A percentile compares a stretch with the other conserved stretches of the same genome.
These are phyloP conservation scores for Lepidocyrtinus sp. DNA, from an alignment of 2,888 invertebrate species.

Conservation along the genomic window DNA sequence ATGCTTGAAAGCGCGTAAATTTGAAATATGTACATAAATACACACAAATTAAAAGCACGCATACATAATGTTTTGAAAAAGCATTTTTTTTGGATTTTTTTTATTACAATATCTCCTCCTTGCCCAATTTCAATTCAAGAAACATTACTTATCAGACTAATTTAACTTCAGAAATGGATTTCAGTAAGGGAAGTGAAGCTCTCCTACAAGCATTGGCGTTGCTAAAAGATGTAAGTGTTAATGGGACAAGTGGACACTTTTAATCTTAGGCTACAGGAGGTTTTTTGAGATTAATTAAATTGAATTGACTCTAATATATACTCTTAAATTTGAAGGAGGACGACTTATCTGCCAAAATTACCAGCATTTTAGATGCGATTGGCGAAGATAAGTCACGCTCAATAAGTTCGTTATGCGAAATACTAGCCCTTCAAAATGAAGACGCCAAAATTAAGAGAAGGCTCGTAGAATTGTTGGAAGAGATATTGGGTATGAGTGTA, in stretches of 20 bases:
- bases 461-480: slow-evolving; percentile 36
- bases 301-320: too few relatives aligned
- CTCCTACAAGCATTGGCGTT: slow-evolving; percentile 45
- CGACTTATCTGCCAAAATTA: background rate
- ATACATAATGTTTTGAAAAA: too few relatives aligned
- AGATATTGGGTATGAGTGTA: slow-evolving; percentile 23
- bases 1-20: too few relatives aligned
- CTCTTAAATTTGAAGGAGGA: slow-evolving; percentile 9
- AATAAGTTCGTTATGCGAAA: slow-evolving; percentile 31
- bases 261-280: too few relatives aligned
- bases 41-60: too few relatives aligned
- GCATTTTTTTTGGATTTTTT: too few relatives aligned
- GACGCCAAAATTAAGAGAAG: slow-evolving; percentile 39
- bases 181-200: slow-evolving; percentile 21
- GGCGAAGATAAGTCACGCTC: slow-evolving; percentile 30
- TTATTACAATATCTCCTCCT: too few relatives aligned
- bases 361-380: slow-evolving; percentile 13
- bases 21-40: too few relatives aligned
- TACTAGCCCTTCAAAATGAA: slow-evolving; percentile 32
- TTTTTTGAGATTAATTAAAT: too few relatives aligned
- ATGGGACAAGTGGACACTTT: too few relatives aligned
- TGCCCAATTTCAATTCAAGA: too few relatives aligned
- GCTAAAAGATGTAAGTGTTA: slow-evolving; percentile 45
- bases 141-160: too few relatives aligned
- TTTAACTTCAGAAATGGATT: slow-evolving; percentile 52